phyloP scores from a whole-genome alignment of 1,140 invertebrate species.

The Drosophila trapezifrons region DNA sequence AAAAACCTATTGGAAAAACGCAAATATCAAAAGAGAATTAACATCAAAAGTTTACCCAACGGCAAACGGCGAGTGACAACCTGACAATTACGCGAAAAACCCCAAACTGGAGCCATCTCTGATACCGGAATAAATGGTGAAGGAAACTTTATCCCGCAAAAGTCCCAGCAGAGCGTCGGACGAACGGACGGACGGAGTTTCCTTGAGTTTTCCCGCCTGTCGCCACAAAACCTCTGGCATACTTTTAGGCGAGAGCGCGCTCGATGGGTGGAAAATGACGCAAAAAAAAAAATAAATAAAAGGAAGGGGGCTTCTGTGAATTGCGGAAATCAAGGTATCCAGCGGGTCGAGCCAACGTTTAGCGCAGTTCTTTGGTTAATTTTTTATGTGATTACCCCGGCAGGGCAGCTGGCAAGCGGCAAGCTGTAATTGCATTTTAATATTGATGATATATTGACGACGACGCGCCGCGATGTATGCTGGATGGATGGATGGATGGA shows the following conservation, averaged over 20 bases:
- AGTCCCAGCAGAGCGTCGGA: not conserved
- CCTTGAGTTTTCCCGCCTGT: slow-evolving; percentile 29
- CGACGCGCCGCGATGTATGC: slow-evolving; percentile 4
- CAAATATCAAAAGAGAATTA: slow-evolving; percentile 24
- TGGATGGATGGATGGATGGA: slow-evolving; percentile 11
- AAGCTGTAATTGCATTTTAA: slow-evolving; percentile 70
- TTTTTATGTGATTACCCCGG: slow-evolving; percentile 37
- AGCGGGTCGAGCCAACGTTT: slow-evolving; percentile 37
- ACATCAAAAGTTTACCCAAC: slow-evolving; percentile 17
- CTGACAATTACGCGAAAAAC: slow-evolving; percentile 36
- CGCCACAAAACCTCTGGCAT: slow-evolving; percentile 30
- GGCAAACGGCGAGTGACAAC: slow-evolving; percentile 17
- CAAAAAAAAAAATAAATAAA: not conserved
- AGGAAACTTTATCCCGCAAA: slow-evolving; percentile 26
- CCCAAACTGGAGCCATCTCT: slow-evolving; percentile 17
- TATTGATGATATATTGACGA: slow-evolving; percentile 68
- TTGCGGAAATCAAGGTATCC: slow-evolving; percentile 37
- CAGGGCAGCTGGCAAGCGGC: slow-evolving; percentile 32
- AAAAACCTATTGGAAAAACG: slow-evolving; percentile 3
- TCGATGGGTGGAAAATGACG: not conserved
- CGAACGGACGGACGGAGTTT: slow-evolving; percentile 18
- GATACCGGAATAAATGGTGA: slow-evolving; percentile 38
- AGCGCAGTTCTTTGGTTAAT: slow-evolving; percentile 42
- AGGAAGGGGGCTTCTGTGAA: not conserved
- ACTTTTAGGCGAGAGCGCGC: slow-evolving; percentile 30